Evolutionary conservation across 2,113 vertebrate species (phyloP), one percentile per base, ranked within the genome.

Genomic region (Pollachius pollachius): DNA sequence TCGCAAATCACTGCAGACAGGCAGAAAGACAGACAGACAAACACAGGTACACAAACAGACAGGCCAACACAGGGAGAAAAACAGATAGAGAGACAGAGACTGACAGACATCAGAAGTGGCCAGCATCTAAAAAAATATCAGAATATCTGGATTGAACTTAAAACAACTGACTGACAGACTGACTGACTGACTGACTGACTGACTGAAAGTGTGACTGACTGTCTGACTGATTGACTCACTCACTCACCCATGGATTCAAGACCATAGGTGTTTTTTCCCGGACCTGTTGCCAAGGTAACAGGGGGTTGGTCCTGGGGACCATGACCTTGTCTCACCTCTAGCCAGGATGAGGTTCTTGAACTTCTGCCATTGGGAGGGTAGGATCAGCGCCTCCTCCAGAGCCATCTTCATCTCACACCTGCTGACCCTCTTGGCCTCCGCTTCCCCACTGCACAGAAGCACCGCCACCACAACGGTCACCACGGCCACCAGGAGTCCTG

Each of bases 1-100:
- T 73, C 27, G 72, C 80, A 84, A 60, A 4, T 56, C 1, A 81
- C 84, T 86, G 52, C 59, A 25, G 11, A 5, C 4, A 59, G 21
- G 21, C 1, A 60, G 18, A 27, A 17, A 57, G 54, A 17, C 15
- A n/a, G 54, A 7, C n/a, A n/a, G 30, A 7, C 30, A 34, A 7
- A 34, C 30, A 34, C 30, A 34, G 30, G 6, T 7, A 34, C 30
- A 5, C 30, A 34, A 7, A 34, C 30, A 34, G 30, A 34, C 30
- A 34, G 30, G 30, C 30, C 30, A 34, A 34, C 30, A 34, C 30
- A 34, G 30, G 30, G 4, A 34, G 30, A 34, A 34, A 34, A 34
- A 34, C 30, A 34, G 30, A 34, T 34, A 34, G 30, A 34, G 30
- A 34, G 30, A 34, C 30, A 34, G 30, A 16, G 52, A 16, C 52